phyloP scores from a whole-genome alignment of 2,797 vertebrate species.

The Molossus alvarezi region DNA sequence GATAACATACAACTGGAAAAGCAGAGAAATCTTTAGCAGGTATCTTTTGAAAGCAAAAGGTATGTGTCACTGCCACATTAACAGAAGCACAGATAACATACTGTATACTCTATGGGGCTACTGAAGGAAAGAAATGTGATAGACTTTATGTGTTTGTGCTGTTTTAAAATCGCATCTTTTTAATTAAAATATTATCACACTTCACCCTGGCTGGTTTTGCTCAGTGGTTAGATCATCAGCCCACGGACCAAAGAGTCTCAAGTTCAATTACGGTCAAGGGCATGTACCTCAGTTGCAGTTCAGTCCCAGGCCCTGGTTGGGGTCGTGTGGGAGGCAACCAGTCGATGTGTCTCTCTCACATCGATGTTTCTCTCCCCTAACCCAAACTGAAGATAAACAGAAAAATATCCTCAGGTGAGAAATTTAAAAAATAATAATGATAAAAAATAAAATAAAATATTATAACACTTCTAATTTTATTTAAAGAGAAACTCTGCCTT shows the following conservation, averaged over 20 bases:
- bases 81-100: background rate
- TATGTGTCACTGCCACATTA: background rate
- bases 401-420: too few relatives aligned
- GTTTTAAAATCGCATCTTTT: conserved; percentile 37
- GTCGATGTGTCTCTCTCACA: too few relatives aligned
- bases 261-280: too few relatives aligned
- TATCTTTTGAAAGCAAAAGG: conserved; percentile 33
- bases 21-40: background rate
- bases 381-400: too few relatives aligned
- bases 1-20: background rate
- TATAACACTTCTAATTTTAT: conserved; percentile 9
- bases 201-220: background rate
- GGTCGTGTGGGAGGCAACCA: too few relatives aligned
- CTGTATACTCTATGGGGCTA: background rate
- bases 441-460: conserved; percentile 3
- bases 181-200: conserved; percentile 54
- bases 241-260: too few relatives aligned
- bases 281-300: too few relatives aligned
- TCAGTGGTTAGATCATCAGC: too few relatives aligned
- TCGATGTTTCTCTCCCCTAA: too few relatives aligned
- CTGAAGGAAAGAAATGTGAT: background rate
- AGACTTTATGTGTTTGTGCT: background rate
- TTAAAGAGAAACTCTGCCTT: conserved; percentile 68
- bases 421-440: too few relatives aligned
- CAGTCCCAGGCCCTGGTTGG: too few relatives aligned